A percentile compares a stretch with the other conserved stretches of the same genome.
Evolutionary conservation across 2,797 vertebrate species (phyloP).

Genomic region (Betta splendens): DNA sequence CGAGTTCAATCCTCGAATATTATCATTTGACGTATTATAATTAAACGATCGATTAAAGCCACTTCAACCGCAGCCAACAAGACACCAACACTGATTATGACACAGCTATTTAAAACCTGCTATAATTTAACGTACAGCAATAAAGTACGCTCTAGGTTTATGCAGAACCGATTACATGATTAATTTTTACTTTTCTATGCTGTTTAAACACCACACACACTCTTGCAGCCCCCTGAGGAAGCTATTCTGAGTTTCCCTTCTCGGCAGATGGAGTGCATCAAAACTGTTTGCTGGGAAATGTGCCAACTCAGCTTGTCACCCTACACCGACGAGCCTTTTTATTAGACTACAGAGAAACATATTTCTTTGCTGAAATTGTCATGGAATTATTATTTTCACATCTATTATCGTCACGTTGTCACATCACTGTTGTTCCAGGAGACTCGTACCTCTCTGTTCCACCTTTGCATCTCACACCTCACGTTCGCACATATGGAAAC

Average conservation of each 20-base stretch:
- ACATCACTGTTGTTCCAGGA: neutral
- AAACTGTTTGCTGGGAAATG: slow-evolving; percentile 13
- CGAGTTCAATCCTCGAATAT: neutral
- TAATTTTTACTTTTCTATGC: no score
- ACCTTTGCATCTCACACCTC: neutral
- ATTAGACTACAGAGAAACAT: slow-evolving; percentile 6
- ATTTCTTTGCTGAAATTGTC: slow-evolving; percentile 5
- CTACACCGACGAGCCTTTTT: neutral
- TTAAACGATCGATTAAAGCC: neutral
- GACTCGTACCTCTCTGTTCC: no score
- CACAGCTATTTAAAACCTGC: no score
- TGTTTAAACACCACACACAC: no score
- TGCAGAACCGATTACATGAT: no score
- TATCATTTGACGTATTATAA: neutral
- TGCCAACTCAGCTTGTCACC: slow-evolving; percentile 10
- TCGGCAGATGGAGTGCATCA: slow-evolving; percentile 2
- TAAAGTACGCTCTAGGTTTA: no score
- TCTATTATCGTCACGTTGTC: slow-evolving; percentile 1
- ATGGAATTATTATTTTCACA: slow-evolving; percentile 3
- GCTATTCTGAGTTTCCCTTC: slow-evolving; percentile 1
- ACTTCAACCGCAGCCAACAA: neutral
- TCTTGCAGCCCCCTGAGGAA: neutral
- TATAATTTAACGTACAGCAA: no score
- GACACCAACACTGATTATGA: no score
- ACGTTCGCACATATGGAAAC: slow-evolving; percentile 1